A percentile compares a stretch with the other conserved stretches of the same genome.
These are phyloP conservation scores for Setipinna tenuifilis DNA, from an alignment of 2,797 vertebrate species.

Conservation along the genomic window DNA sequence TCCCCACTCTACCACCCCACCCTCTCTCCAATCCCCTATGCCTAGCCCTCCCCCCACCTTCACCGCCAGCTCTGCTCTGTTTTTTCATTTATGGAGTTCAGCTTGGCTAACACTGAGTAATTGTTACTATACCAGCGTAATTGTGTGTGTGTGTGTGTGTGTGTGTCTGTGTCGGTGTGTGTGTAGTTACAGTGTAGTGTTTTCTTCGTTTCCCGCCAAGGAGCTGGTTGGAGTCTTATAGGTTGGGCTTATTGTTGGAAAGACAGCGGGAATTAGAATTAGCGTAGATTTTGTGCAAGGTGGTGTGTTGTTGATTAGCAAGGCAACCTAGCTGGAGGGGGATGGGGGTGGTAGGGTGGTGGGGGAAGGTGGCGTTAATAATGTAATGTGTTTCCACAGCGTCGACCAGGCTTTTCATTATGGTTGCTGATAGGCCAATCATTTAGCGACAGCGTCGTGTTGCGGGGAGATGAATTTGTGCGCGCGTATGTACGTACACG, in stretches of 20 bases:
- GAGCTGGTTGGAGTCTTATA: background rate
- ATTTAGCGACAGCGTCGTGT: background rate
- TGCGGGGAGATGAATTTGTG: constrained; percentile 3
- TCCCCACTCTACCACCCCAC: too few species aligned
- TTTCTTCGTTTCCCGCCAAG: background rate
- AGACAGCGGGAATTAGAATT: background rate
- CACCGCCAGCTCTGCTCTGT: background rate
- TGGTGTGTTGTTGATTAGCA: constrained; percentile 4
- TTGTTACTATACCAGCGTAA: constrained; percentile 11
- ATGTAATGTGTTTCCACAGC: constrained; percentile 22
- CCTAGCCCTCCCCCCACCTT: background rate
- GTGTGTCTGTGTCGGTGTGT: background rate
- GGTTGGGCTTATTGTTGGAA: background rate
- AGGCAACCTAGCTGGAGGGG: background rate
- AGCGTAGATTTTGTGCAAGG: constrained; percentile 14
- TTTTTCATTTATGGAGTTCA: constrained; percentile 14
- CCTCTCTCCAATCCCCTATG: too few species aligned
- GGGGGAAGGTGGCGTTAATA: background rate
- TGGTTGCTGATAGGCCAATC: constrained; percentile 7
- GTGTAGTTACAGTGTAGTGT: background rate
- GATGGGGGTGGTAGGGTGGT: too few species aligned
- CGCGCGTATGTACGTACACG: background rate
- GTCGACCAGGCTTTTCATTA: constrained; percentile 7
- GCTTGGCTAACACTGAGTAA: constrained; percentile 21
- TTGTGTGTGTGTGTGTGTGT: background rate